phyloP scores from a whole-genome alignment of 2,797 vertebrate species.

The Buphagus erythrorhynchus region DNA sequence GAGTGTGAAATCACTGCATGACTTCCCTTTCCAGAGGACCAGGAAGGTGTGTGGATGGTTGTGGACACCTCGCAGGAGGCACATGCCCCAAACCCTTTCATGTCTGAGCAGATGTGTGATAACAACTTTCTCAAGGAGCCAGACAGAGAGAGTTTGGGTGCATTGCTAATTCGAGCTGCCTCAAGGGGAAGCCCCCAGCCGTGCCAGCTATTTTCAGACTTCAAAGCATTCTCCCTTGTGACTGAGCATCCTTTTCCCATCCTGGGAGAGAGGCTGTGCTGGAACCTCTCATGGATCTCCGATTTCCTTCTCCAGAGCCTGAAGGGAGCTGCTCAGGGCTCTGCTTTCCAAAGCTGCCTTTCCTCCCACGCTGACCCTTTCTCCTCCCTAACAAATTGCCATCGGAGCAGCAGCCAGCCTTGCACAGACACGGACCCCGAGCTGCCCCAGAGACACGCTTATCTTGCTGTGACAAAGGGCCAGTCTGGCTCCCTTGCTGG shows the following conservation, averaged over 20 bases:
- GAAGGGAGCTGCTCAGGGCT: not conserved
- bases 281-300: not conserved
- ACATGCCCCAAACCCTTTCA: not conserved
- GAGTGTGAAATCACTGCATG: not conserved
- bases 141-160: not conserved
- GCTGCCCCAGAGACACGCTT: not conserved
- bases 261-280: not conserved
- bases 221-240: not conserved
- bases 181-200: not conserved
- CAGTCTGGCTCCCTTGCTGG: conserved; percentile 28
- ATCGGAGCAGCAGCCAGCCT: not conserved
- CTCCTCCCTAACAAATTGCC: not conserved
- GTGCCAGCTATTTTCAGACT: not conserved
- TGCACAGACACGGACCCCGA: not conserved
- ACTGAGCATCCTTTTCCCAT: not conserved
- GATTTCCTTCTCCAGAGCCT: not conserved
- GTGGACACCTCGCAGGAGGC: not conserved
- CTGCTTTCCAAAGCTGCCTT: not conserved
- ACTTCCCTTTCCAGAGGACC: not conserved
- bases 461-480: conserved; percentile 7
- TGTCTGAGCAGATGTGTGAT: not conserved
- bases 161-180: not conserved
- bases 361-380: not conserved
- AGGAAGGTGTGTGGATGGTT: accelerated
- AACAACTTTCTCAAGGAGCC: not conserved